phyloP scores from a whole-genome alignment of 1,140 invertebrate species.

The Apis cerana region DNA sequence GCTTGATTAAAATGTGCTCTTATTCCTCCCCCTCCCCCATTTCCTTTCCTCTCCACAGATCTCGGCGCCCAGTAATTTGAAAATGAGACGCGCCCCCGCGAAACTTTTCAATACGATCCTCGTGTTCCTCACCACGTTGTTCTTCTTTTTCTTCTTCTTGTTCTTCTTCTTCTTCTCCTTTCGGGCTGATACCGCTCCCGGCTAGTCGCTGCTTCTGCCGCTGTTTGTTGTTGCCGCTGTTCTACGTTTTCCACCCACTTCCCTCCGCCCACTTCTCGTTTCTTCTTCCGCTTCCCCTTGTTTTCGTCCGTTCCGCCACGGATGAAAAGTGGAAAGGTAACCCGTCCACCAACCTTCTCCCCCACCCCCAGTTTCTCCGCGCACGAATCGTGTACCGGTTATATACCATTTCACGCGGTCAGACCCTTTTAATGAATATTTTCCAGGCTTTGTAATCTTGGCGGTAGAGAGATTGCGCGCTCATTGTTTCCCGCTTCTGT shows the following conservation, averaged over 20 bases:
- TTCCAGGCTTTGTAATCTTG: slow-evolving; percentile 57
- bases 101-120: slow-evolving; percentile 69
- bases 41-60: background rate
- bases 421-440: slow-evolving; percentile 58
- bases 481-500: slow-evolving; percentile 7
- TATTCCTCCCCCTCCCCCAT: background rate
- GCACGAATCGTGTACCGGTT: background rate
- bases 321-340: slow-evolving; percentile 46
- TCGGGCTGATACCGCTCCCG: no score
- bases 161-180: slow-evolving; percentile 10
- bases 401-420: slow-evolving; percentile 20
- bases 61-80: slow-evolving; percentile 66
- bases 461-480: background rate
- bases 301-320: slow-evolving; percentile 19
- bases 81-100: slow-evolving; percentile 69
- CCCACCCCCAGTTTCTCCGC: background rate
- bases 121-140: slow-evolving; percentile 44
- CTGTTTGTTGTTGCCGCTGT: no score
- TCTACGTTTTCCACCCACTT: no score
- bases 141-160: slow-evolving; percentile 39
- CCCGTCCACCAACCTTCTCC: background rate
- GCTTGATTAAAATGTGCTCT: slow-evolving; percentile 75
- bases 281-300: slow-evolving; percentile 28
- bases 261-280: background rate
- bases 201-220: no score